Evolutionary conservation across 64 coral and sea anemone species (phyloP), one percentile per base, ranked within the genome.

Genomic region (Montipora cactus): DNA sequence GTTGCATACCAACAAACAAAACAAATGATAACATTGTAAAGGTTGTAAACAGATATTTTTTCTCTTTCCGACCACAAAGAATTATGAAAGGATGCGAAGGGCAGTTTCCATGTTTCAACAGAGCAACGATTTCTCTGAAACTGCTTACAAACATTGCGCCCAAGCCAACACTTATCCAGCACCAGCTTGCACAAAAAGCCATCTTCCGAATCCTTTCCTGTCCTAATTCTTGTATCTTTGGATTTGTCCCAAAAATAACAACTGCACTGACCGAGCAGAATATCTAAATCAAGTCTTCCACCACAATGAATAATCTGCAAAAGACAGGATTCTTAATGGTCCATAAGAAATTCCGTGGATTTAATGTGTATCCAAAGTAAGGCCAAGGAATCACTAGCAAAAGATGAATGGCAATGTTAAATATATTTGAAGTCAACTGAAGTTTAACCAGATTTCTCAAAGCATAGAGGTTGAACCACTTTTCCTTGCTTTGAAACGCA

Each of bases 171-270:
- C 15, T 50, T 15, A 50, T 8, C 37, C 64, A 68, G 50, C 9
- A 86, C 82, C 1, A 86, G 19, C 67, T 8, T 57, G 11, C 53
- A 57, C 53, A 47, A 49, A 13, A 49, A 20, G 66, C 64, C 4
- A 49, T 44, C 15, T 86, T 86, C 11, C 82, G 46, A 50, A 22
- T 69, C 21, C 66, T 86, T 37, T 86, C 64, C 82, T 72, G 67
- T 48, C 21, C 71, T 49, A 86, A 68, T 16, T 86, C 82, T 8
- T 71, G 62, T 50, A 47, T 72, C 37, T 68, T 64, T 13, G 47
- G 64, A 50, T 86, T 72, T 86, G 82, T 71, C 44, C 48, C 18
- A 86, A 86, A 72, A 86, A 86, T 86, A 25, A 45, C 44, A 20
- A 64, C n/a, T 86, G 82, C 82, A 22, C 71, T 86, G 16, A 46